Conservation (phyloP, 2,113 vertebrate species). For the Ctenodactylus gundi region DNA sequence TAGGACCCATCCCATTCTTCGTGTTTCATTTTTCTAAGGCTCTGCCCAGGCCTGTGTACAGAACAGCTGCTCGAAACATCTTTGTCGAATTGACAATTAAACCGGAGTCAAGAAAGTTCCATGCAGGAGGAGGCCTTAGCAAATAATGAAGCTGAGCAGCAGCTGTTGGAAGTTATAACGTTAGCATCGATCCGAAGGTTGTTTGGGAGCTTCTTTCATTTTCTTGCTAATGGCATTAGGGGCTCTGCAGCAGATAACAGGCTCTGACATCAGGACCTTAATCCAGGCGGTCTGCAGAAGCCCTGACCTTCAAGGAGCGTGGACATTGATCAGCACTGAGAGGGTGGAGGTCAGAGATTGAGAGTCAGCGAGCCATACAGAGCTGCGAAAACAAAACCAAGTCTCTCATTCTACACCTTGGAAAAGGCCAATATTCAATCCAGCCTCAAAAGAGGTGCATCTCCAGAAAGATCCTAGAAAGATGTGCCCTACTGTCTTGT, state of each 20-base stretch:
- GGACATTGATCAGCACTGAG: slow-evolving; percentile 79
- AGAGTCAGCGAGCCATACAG: slow-evolving; percentile 37
- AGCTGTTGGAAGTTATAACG: slow-evolving; percentile 81
- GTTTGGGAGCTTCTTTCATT: slow-evolving; percentile 85
- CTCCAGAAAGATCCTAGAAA: neutral
- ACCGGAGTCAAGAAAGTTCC: slow-evolving; percentile 71
- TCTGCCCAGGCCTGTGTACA: slow-evolving; percentile 11
- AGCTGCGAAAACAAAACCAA: slow-evolving; percentile 29
- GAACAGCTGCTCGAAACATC: slow-evolving; percentile 64
- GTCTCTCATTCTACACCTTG: slow-evolving; percentile 8
- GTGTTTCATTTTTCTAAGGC: neutral
- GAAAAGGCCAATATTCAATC: neutral
- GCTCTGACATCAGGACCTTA: slow-evolving; percentile 82
- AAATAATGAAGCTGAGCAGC: slow-evolving; percentile 74
- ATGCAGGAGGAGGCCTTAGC: slow-evolving; percentile 73
- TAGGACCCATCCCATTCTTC: neutral
- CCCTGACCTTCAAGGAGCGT: slow-evolving; percentile 64
- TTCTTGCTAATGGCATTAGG: slow-evolving; percentile 88
- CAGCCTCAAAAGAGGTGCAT: neutral
- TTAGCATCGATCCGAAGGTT: slow-evolving; percentile 86
- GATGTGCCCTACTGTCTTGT: neutral
- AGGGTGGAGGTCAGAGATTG: slow-evolving; percentile 59
- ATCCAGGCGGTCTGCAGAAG: slow-evolving; percentile 78
- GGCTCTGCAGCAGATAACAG: slow-evolving; percentile 83
- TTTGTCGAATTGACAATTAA: slow-evolving; percentile 75